Conservation (phyloP, 2,797 vertebrate genomes). For the Poecilia velifera region DNA sequence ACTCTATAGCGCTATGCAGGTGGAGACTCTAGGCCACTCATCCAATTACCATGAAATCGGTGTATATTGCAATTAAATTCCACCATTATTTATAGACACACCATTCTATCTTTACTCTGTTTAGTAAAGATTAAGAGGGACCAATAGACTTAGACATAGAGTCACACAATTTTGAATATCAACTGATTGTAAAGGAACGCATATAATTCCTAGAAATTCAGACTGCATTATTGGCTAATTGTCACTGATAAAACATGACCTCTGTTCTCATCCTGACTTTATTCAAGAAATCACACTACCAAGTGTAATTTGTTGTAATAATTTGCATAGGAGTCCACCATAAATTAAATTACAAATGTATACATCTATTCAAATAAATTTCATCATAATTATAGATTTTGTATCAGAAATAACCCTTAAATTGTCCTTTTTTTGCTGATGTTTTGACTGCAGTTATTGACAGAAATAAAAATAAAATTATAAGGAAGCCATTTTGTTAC, state of each 20-base stretch:
- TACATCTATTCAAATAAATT: background rate
- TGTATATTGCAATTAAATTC: background rate
- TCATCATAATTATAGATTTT: background rate
- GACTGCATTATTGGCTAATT: background rate
- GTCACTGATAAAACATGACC: background rate
- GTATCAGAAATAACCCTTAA: background rate
- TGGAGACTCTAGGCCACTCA: background rate
- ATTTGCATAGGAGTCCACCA: background rate
- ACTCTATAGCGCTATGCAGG: background rate
- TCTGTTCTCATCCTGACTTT: background rate
- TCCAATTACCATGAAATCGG: background rate
- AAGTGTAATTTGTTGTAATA: background rate
- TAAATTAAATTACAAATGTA: background rate
- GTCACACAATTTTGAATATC: background rate
- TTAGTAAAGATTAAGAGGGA: background rate
- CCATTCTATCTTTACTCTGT: background rate
- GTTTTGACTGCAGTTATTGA: background rate
- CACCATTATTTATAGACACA: background rate
- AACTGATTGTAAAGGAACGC: background rate
- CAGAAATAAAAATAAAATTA: background rate
- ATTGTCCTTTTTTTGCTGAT: background rate
- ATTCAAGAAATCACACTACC: background rate
- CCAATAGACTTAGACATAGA: background rate
- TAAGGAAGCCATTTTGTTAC: background rate
- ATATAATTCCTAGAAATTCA: background rate